phyloP scores from a whole-genome alignment of 53 echinoderm and acorn worm species.

The Luidia sarsii region DNA sequence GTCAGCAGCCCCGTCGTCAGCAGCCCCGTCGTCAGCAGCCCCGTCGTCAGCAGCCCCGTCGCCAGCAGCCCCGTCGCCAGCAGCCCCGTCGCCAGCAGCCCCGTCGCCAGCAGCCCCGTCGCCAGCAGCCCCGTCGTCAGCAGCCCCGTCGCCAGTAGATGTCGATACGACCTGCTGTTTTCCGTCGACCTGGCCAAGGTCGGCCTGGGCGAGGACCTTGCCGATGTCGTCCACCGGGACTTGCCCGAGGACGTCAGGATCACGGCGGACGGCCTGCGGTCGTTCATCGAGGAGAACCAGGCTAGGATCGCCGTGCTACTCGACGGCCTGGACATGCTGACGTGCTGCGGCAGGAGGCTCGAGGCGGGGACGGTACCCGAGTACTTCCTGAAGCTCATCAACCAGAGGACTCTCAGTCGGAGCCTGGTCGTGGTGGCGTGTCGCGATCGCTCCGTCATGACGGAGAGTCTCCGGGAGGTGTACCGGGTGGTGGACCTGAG shows the following conservation, averaged over 20 bases:
- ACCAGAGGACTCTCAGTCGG: not conserved
- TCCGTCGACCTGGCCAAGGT: not conserved
- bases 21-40: not conserved
- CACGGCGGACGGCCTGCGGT: not conserved
- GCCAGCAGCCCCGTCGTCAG: not conserved
- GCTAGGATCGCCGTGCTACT: not conserved
- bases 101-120: no score
- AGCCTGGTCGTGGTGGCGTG: constrained; percentile 8
- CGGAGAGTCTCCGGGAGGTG: not conserved
- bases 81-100: not conserved
- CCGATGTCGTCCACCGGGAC: not conserved
- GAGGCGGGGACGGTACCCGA: not conserved
- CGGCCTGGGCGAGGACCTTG: not conserved
- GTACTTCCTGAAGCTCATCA: not conserved
- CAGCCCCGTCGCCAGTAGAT: not conserved
- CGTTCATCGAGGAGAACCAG: not conserved
- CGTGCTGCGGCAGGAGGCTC: not conserved
- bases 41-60: no score
- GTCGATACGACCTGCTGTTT: not conserved
- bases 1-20: not conserved
- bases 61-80: not conserved
- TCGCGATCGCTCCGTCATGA: no score
- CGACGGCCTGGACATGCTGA: not conserved
- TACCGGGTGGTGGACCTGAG: not conserved
- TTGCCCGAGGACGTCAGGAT: not conserved